Percentiles rank a stretch among this genome's conserved stretches.
Evolutionary conservation across 2,888 invertebrate species (phyloP).

Genomic region (Beris morrisii): DNA sequence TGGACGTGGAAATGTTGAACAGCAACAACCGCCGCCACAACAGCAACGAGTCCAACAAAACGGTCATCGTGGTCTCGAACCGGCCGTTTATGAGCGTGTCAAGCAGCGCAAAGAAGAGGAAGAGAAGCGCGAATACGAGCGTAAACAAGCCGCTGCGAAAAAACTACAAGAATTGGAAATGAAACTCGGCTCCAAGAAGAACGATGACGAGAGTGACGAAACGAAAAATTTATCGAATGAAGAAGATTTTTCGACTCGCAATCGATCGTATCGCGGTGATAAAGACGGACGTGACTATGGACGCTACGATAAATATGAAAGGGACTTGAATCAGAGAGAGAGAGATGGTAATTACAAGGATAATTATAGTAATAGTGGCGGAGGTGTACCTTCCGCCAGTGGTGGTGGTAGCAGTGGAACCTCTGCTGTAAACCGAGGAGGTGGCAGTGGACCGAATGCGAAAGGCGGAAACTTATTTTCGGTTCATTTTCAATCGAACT

Average conservation of each 20-base stretch:
- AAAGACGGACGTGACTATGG: conserved; percentile 40
- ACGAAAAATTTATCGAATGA: conserved; percentile 40
- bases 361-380: conserved; percentile 46
- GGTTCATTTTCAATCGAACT: conserved; percentile 76
- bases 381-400: conserved; percentile 21
- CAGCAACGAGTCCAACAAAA: conserved; percentile 40
- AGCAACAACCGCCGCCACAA: conserved; percentile 34
- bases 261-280: conserved; percentile 18
- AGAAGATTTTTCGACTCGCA: conserved; percentile 41
- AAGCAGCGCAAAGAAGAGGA: conserved; percentile 86
- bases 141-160: conserved; percentile 63
- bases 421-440: conserved; percentile 45
- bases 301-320: conserved; percentile 41
- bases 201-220: conserved; percentile 54
- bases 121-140: conserved; percentile 73
- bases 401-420: conserved; percentile 44
- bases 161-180: conserved; percentile 71
- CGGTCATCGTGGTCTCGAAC: conserved; percentile 73
- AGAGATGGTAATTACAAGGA: conserved; percentile 40
- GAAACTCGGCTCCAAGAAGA: conserved; percentile 64
- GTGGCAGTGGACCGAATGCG: conserved; percentile 57
- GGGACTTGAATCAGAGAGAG: conserved; percentile 40
- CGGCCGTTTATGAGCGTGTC: conserved; percentile 79
- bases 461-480: conserved; percentile 58
- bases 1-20: conserved; percentile 35